phyloP scores from a whole-genome alignment of 2,888 invertebrate genomes.

The Bedellia somnulentella region DNA sequence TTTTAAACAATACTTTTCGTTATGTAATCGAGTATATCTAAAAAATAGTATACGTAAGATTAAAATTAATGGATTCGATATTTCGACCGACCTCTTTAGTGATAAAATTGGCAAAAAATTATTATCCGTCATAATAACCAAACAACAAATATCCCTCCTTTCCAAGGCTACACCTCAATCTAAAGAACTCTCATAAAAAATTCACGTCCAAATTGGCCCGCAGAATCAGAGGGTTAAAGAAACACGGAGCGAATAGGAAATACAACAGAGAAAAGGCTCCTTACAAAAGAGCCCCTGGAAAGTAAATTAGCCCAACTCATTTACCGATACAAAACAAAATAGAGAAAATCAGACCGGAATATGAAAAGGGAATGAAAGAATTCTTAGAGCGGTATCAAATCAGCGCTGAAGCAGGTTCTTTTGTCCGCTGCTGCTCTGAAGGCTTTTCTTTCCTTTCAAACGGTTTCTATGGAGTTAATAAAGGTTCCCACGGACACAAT shows the following conservation, averaged over 20 bases:
- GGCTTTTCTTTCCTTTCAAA: slow-evolving; percentile 56
- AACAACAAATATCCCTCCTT: too few relatives aligned
- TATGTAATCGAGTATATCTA: too few relatives aligned
- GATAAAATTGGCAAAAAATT: too few relatives aligned
- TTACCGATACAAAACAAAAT: slow-evolving; percentile 50
- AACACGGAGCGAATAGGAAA: too few relatives aligned
- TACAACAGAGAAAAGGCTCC: slow-evolving; percentile 17
- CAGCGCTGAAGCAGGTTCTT: slow-evolving; percentile 29
- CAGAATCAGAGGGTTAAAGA: background rate
- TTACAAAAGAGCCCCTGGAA: slow-evolving; percentile 23
- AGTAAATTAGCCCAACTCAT: slow-evolving; percentile 54
- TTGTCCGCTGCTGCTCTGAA: slow-evolving; percentile 47
- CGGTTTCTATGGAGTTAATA: slow-evolving; percentile 57
- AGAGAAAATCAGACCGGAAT: slow-evolving; percentile 31
- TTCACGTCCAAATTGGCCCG: background rate
- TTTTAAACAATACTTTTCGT: too few relatives aligned
- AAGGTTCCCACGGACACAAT: slow-evolving; percentile 59
- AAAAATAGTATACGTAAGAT: too few relatives aligned
- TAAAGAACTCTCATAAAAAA: too few relatives aligned
- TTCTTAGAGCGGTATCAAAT: slow-evolving; percentile 27
- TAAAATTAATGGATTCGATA: too few relatives aligned
- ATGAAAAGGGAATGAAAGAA: slow-evolving; percentile 49
- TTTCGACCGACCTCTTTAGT: too few relatives aligned
- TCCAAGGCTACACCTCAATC: too few relatives aligned
- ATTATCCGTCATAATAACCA: too few relatives aligned